Percentiles rank a stretch among this genome's conserved stretches.
Conservation (phyloP, 2,888 invertebrate genomes). For the Macrostomum cliftonense region DNA sequence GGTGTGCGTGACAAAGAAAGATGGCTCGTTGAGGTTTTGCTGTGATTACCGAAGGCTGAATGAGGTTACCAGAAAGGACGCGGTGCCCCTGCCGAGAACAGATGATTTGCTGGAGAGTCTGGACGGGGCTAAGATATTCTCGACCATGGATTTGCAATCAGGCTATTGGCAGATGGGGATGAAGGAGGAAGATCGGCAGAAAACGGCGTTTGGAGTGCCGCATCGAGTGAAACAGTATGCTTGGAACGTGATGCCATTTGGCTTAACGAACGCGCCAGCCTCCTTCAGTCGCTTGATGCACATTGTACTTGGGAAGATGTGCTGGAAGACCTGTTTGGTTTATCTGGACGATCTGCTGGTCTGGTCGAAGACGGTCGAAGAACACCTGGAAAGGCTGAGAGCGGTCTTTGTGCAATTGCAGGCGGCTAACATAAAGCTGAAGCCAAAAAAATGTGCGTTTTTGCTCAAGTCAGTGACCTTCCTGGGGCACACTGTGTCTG, state of each 20-base stretch:
- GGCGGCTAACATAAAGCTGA: neutral
- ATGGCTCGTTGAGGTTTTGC: conserved; percentile 12
- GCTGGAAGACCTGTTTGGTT: neutral
- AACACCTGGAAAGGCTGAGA: neutral
- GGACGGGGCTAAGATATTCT: conserved; percentile 12
- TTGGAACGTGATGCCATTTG: neutral
- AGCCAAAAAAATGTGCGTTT: conserved; percentile 12
- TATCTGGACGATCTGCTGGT: conserved; percentile 7
- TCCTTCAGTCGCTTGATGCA: neutral
- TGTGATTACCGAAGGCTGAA: conserved; percentile 14
- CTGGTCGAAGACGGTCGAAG: neutral
- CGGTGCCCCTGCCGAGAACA: conserved; percentile 13
- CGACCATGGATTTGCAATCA: conserved; percentile 13
- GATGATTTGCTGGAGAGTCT: conserved; percentile 14
- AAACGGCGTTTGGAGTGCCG: conserved; percentile 14
- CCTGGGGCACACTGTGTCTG: conserved; percentile 1
- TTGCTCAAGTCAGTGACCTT: conserved; percentile 7
- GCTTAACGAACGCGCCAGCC: neutral
- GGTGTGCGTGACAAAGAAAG: conserved; percentile 12
- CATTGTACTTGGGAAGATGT: neutral
- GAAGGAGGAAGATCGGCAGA: conserved; percentile 11
- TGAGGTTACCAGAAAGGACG: conserved; percentile 13
- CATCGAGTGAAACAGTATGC: conserved; percentile 9
- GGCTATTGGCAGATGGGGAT: conserved; percentile 15
- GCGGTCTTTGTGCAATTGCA: conserved; percentile 2